Evolutionary conservation across 2,888 invertebrate species (phyloP).

Genomic region (Epinotia ramella): DNA sequence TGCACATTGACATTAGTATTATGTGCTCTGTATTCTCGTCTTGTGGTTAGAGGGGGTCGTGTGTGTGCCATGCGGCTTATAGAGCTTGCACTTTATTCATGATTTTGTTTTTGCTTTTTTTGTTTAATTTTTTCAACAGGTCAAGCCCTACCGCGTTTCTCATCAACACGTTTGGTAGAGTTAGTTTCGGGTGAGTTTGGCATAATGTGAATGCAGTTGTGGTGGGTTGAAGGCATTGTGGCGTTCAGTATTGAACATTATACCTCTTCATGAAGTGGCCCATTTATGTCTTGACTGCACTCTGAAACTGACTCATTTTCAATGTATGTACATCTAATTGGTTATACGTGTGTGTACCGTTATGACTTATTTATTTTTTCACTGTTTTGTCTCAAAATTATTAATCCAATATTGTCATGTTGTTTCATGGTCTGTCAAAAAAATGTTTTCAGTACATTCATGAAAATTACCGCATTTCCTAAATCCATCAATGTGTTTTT

Average conservation of each 20-base stretch:
- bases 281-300: slow-evolving; percentile 82
- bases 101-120: slow-evolving; percentile 79
- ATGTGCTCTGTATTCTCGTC: slow-evolving; percentile 47
- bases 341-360: slow-evolving; percentile 24
- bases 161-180: slow-evolving; percentile 89
- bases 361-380: slow-evolving; percentile 4
- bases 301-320: slow-evolving; percentile 80
- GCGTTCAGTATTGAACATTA: slow-evolving; percentile 74
- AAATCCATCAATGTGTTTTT: neutral
- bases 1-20: slow-evolving; percentile 36
- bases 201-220: slow-evolving; percentile 81
- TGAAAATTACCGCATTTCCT: neutral
- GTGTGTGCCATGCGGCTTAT: slow-evolving; percentile 69
- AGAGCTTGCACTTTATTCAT: slow-evolving; percentile 74
- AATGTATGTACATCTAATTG: slow-evolving; percentile 48
- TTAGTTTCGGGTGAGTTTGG: slow-evolving; percentile 90
- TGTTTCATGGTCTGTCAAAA: too few relatives aligned
- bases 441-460: neutral
- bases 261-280: slow-evolving; percentile 73
- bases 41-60: slow-evolving; percentile 68
- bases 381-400: slow-evolving; percentile 25
- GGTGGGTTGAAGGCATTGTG: slow-evolving; percentile 84
- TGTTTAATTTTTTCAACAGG: slow-evolving; percentile 89
- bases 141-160: slow-evolving; percentile 89
- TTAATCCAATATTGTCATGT: slow-evolving; percentile 13